phyloP scores from a whole-genome alignment of 2,113 vertebrate genomes.

The Anser brachyrhynchus region DNA sequence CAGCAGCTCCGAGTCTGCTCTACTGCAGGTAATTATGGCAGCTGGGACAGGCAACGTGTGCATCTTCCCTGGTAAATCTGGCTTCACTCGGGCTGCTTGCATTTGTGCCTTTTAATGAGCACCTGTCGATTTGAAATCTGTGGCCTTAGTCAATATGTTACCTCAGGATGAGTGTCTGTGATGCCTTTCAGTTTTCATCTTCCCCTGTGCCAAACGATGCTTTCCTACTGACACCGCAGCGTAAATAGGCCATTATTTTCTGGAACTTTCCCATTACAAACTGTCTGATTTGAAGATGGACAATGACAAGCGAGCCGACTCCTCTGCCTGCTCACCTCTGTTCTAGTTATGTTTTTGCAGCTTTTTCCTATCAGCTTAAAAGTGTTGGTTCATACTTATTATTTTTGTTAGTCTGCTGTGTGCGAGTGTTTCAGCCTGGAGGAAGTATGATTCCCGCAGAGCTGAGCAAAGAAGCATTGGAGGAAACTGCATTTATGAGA shows the following conservation, averaged over 20 bases:
- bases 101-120: slow-evolving; percentile 25
- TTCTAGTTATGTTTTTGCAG: background rate
- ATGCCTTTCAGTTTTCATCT: slow-evolving; percentile 9
- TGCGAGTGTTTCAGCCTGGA: background rate
- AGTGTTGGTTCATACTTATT: background rate
- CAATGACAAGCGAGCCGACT: background rate
- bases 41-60: background rate
- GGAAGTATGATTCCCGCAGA: background rate
- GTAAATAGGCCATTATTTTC: slow-evolving; percentile 27
- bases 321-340: background rate
- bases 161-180: background rate
- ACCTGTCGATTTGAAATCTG: background rate
- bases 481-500: background rate
- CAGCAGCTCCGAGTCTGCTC: background rate
- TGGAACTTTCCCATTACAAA: background rate
- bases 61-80: background rate
- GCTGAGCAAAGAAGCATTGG: background rate
- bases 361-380: background rate
- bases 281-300: background rate
- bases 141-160: slow-evolving; percentile 23
- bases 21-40: background rate
- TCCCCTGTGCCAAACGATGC: background rate
- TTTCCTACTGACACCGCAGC: background rate
- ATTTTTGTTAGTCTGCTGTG: background rate
- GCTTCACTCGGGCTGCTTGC: background rate